Evolutionary conservation across 2,113 vertebrate species (phyloP), one percentile per base, ranked within the genome.

Genomic region (Myotis brandtii): DNA sequence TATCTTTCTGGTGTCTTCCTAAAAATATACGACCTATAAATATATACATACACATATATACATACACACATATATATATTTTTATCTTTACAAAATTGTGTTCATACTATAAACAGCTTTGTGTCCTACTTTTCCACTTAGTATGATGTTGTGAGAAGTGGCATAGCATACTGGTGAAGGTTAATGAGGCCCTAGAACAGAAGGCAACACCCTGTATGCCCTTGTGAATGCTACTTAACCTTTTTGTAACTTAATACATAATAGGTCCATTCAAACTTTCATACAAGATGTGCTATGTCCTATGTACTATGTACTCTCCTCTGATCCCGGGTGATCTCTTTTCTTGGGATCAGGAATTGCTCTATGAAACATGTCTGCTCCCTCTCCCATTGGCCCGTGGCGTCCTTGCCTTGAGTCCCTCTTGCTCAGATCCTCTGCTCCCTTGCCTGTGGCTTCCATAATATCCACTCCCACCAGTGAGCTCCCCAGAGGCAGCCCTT

Each of bases 11-110:
- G 40, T 59, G 5, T 92, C 66, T 96, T 46, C 52, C 84, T 86
- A 70, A 79, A 93, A 94, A 93, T 88, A 91, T 46, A 17, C 37
- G n/a, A 50, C 93, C 80, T 93, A 34, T 90, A 87, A 87, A 79
- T 81, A 69, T 3, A 54, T 16, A 48, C 9, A 27, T 7, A 43
- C 13, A 59, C 4, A 23, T 2, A 48, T 25, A 50, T 25, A 54
- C 8, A 62, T 13, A 62, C 9, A 40, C 9, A 8, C 34, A 25
- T 50, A 43, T 75, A 52, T 66, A 37, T 91, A 21, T 27, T 32
- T 9, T 37, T 40, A 25, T 66, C 89, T 79, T 77, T 48, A 50
- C 5, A 21, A 37, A 84, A 46, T 46, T 90, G 52, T 76, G 66
- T 66, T 87, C 70, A 56, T 25, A 27, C 69, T 70, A 48, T 67